These are phyloP conservation scores for Actinostola sp. DNA, from an alignment of 92 coral and sea anemone genomes.

Conservation along the genomic window DNA sequence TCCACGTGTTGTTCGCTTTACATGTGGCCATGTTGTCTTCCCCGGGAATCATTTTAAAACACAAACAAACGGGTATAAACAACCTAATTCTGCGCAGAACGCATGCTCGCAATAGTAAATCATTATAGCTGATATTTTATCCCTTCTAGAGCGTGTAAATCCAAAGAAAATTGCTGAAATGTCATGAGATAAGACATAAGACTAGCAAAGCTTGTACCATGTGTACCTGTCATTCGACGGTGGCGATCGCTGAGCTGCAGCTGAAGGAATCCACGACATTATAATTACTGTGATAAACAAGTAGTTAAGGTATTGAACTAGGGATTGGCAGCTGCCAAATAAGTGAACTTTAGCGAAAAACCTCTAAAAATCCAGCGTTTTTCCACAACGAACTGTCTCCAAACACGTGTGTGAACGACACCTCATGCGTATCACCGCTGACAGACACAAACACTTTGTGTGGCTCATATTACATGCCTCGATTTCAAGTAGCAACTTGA, in stretches of 20 bases:
- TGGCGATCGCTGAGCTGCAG: not conserved
- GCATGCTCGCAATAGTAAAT: not conserved
- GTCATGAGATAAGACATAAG: not conserved
- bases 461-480: constrained; percentile 6
- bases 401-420: constrained; percentile 8
- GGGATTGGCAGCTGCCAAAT: not conserved
- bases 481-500: not conserved
- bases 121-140: not conserved
- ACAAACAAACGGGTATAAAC: not conserved
- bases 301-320: not conserved
- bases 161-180: not conserved
- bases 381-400: not conserved
- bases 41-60: not conserved
- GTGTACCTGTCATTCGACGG: constrained; percentile 21
- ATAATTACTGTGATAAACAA: not conserved
- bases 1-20: not conserved
- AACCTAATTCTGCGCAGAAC: no score
- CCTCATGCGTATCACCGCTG: constrained; percentile 23
- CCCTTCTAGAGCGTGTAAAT: not conserved
- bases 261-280: constrained; percentile 6
- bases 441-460: constrained; percentile 1
- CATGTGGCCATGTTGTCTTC: not conserved
- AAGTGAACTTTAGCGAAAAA: not conserved
- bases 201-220: no score
- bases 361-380: not conserved